phyloP scores from a whole-genome alignment of 2,797 vertebrate species.

The Manis pentadactyla region DNA sequence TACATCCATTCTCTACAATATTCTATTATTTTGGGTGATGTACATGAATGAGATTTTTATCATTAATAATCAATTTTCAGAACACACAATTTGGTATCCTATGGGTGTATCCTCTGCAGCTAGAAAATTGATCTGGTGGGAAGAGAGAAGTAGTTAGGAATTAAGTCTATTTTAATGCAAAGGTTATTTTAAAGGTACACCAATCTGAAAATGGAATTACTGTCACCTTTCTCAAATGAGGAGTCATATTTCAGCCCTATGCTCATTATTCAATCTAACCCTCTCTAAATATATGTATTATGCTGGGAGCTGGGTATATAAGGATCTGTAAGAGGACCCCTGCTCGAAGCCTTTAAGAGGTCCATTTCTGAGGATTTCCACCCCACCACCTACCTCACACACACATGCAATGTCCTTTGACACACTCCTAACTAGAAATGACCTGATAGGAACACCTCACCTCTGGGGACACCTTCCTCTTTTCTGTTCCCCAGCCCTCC shows the following conservation, averaged over 20 bases:
- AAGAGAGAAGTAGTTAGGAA: neutral
- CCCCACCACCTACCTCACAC: neutral
- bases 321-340: neutral
- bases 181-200: neutral
- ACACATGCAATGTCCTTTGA: neutral
- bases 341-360: neutral
- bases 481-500: neutral
- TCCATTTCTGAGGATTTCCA: fast-evolving
- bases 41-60: conserved; percentile 13
- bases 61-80: conserved; percentile 21
- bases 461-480: neutral
- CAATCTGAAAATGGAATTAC: neutral
- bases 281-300: neutral
- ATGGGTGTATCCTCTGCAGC: neutral
- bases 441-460: too few species aligned
- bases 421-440: neutral
- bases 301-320: neutral
- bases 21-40: neutral
- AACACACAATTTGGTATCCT: neutral
- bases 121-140: neutral
- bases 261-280: neutral
- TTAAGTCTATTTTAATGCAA: conserved; percentile 39
- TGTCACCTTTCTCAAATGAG: neutral
- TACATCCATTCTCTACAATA: neutral
- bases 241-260: neutral